phyloP scores from a whole-genome alignment of 2,888 invertebrate species.

The Heliconius charithonia region DNA sequence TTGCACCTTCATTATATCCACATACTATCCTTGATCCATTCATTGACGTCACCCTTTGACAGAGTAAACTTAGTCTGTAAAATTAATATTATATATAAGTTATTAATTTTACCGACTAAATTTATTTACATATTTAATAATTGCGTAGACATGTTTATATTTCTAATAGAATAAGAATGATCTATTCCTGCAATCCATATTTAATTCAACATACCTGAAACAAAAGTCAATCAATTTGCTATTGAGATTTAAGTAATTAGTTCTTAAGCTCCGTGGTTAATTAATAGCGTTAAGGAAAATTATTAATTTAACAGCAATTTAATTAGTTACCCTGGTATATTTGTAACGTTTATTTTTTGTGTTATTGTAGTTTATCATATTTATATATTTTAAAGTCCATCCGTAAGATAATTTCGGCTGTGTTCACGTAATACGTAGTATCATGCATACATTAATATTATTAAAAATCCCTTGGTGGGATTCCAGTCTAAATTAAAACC shows the following conservation, averaged over 20 bases:
- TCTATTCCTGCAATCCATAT: conserved; percentile 1
- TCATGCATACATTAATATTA: background rate
- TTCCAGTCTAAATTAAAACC: background rate
- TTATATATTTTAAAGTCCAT: background rate
- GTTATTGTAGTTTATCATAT: background rate
- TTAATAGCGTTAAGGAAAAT: background rate
- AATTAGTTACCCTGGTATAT: conserved; percentile 16
- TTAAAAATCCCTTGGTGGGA: background rate
- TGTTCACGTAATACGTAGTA: background rate
- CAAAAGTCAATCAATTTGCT: background rate
- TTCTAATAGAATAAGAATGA: background rate
- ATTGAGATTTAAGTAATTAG: background rate
- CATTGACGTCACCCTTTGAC: background rate
- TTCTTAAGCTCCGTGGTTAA: conserved; percentile 4
- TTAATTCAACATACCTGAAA: background rate
- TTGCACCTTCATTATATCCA: background rate
- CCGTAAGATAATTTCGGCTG: background rate
- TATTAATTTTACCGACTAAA: background rate
- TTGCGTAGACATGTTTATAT: background rate
- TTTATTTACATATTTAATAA: background rate
- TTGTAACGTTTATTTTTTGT: conserved; percentile 10
- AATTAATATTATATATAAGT: background rate
- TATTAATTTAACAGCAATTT: conserved; percentile 11
- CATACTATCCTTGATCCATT: background rate
- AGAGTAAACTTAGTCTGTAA: background rate